A percentile compares a stretch with the other conserved stretches of the same genome.
Evolutionary conservation across 2,888 invertebrate species (phyloP).

Genomic region (Drosophila borborema): DNA sequence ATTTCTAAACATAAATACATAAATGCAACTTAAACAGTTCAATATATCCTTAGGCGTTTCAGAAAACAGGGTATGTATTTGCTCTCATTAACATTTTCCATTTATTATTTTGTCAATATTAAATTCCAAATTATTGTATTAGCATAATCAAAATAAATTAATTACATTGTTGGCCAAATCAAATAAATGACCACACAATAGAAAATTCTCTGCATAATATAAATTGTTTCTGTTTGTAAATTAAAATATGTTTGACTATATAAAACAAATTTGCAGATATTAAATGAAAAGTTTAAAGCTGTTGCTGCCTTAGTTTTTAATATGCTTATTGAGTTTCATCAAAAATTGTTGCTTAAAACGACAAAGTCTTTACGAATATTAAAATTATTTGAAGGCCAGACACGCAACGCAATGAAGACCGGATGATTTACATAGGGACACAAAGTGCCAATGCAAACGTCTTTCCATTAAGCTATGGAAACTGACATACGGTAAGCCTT

Average conservation of each 20-base stretch:
- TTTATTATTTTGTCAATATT: conserved; percentile 31
- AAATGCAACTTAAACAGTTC: neutral
- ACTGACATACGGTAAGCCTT: conserved; percentile 25
- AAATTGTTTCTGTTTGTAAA: conserved; percentile 1
- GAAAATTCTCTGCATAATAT: neutral
- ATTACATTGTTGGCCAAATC: conserved; percentile 12
- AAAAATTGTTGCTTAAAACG: conserved; percentile 9
- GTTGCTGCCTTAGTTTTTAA: conserved; percentile 4
- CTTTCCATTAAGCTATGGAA: conserved; percentile 37
- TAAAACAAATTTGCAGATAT: conserved; percentile 11
- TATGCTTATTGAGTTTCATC: conserved; percentile 23
- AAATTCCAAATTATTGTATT: conserved; percentile 31
- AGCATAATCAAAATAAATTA: conserved; percentile 24
- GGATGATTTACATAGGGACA: conserved; percentile 51
- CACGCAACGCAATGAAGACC: neutral
- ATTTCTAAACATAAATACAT: neutral
- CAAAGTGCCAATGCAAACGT: conserved; percentile 46
- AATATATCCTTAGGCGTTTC: neutral
- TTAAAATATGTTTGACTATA: conserved; percentile 10
- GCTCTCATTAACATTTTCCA: conserved; percentile 6
- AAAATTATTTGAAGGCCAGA: conserved; percentile 11
- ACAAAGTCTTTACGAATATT: conserved; percentile 15
- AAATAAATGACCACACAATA: neutral
- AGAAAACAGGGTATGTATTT: conserved; percentile 3
- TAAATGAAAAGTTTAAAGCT: neutral